Evolutionary conservation across 2,113 vertebrate genomes (phyloP), one percentile per base, ranked within the genome.

Genomic region (Pholis gunnellus): DNA sequence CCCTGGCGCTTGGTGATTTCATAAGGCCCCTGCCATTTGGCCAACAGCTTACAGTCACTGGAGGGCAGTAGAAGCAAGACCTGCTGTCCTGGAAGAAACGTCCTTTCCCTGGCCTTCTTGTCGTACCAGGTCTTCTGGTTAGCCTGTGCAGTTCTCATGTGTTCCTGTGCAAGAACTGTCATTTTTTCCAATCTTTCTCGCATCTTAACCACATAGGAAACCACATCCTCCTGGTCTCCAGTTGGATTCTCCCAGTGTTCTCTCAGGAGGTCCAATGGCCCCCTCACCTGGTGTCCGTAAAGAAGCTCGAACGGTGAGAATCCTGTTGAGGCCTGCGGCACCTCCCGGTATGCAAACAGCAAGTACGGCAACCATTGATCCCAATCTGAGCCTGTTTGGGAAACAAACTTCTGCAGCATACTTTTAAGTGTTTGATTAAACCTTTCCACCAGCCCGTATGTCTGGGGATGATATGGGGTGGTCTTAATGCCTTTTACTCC

Each of bases 351-450:
- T 0, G 75, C 50, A 18, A 78, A 84, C 0, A 74, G 29, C 29
- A 29, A 29, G 29, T 29, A 29, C 29, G 29, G 81, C 9, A 79
- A 14, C 77, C 82, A 79, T 2, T 65, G 64, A 7, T 80, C 77
- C 72, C 77, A 82, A 5, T 75, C 54, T 0, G 29, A 4, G 0
- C 59, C 70, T 46, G 70, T 75, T 0, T 67, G 18, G 0, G 59
- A 50, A 0, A 85, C 60, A 57, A 71, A 85, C 68, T 72, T 85
- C 0, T 27, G 20, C 8, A 76, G 83, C 72, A 76, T 85, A 9
- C 38, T 48, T 9, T 81, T 80, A 0, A 66, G 20, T 1, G n/a
- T n/a, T n/a, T n/a, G n/a, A n/a, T n/a, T n/a, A n/a, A n/a, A n/a
- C n/a, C n/a, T n/a, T n/a, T n/a, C n/a, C n/a, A n/a, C n/a, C n/a